Conservation (phyloP, 2,888 invertebrate genomes). For the Andrena camellia region DNA sequence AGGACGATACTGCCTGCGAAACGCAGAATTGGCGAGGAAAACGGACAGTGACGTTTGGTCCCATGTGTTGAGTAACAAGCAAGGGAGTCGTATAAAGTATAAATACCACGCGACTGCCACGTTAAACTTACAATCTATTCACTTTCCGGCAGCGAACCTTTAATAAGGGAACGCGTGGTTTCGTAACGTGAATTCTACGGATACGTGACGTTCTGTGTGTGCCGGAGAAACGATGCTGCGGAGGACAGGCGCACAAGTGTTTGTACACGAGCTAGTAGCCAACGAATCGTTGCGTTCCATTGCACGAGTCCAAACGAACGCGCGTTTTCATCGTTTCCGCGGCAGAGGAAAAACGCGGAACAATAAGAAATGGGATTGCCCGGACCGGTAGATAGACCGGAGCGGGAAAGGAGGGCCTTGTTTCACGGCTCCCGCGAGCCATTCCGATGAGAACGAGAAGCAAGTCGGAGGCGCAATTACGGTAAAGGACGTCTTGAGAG, state of each 20-base stretch:
- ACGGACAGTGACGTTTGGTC: not conserved
- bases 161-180: conserved; percentile 48
- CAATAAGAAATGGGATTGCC: conserved; percentile 9
- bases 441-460: conserved; percentile 56
- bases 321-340: conserved; percentile 24
- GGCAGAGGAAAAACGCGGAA: conserved; percentile 18
- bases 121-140: conserved; percentile 24
- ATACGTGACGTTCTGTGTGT: conserved; percentile 20
- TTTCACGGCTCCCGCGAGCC: conserved; percentile 18
- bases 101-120: conserved; percentile 13
- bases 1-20: not conserved
- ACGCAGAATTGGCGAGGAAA: not conserved
- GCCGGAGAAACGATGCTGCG: conserved; percentile 48
- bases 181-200: conserved; percentile 42
- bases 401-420: conserved; percentile 44
- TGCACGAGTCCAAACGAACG: not conserved
- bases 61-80: not conserved
- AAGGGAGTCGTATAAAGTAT: not conserved
- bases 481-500: conserved; percentile 20
- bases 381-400: conserved; percentile 20
- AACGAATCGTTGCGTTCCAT: conserved; percentile 41
- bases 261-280: conserved; percentile 14
- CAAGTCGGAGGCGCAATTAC: conserved; percentile 49
- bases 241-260: conserved; percentile 52
- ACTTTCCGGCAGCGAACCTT: not conserved